Evolutionary conservation across 92 coral and sea anemone genomes (phyloP).

Genomic region (Isaurus tuberculatus): DNA sequence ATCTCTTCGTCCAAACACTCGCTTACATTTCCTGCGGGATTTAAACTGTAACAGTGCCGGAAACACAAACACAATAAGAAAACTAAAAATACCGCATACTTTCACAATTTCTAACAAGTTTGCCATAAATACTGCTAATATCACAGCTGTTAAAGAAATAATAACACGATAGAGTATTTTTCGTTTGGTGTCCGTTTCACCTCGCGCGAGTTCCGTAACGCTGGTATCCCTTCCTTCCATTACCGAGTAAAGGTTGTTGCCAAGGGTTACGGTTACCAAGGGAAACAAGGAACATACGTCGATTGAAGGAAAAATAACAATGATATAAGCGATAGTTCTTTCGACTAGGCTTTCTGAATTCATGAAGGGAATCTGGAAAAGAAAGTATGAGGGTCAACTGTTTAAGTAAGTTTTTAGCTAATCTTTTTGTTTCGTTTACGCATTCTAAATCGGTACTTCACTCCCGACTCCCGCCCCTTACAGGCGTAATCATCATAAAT

Average conservation of each 20-base stretch:
- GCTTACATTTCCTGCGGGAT: conserved; percentile 31
- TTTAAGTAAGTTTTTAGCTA: neutral
- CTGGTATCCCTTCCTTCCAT: conserved; percentile 39
- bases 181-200: conserved; percentile 30
- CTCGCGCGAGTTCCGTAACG: conserved; percentile 33
- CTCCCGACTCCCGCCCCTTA: too few relatives aligned
- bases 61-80: conserved; percentile 38
- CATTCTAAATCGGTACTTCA: too few relatives aligned
- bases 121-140: conserved; percentile 33
- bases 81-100: conserved; percentile 38
- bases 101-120: conserved; percentile 29
- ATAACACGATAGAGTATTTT: conserved; percentile 25
- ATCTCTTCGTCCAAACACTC: conserved; percentile 37
- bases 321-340: conserved; percentile 31
- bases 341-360: conserved; percentile 20
- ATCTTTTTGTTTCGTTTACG: neutral
- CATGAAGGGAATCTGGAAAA: conserved; percentile 32
- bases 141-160: conserved; percentile 13
- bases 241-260: conserved; percentile 43
- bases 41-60: conserved; percentile 44
- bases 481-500: too few relatives aligned
- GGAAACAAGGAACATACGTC: conserved; percentile 42
- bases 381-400: neutral
- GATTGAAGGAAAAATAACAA: conserved; percentile 41
- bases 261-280: conserved; percentile 49